Evolutionary conservation across 1,140 invertebrate species (phyloP).

Genomic region (Liolophura sinensis): DNA sequence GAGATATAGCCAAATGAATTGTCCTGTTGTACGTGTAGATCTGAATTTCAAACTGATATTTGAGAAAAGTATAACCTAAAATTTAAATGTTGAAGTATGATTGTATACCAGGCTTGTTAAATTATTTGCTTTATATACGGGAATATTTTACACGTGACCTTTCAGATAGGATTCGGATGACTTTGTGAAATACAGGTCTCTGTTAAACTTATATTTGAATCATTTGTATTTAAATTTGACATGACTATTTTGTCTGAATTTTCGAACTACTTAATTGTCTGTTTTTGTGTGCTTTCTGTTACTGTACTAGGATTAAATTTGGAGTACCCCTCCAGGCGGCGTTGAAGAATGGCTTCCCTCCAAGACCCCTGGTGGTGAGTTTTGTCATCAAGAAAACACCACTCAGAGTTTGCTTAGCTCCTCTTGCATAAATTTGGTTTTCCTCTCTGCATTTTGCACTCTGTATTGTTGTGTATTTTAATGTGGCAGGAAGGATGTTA

Average conservation of each 20-base stretch:
- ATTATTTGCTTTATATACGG: neutral
- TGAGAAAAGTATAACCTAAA: neutral
- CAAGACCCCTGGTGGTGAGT: slow-evolving; percentile 51
- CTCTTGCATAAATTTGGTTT: slow-evolving; percentile 1
- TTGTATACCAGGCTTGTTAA: neutral
- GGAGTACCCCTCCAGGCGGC: slow-evolving; percentile 48
- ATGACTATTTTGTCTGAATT: neutral
- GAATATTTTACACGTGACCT: too few species aligned
- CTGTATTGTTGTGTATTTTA: neutral
- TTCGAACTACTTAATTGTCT: neutral
- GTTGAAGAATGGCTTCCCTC: slow-evolving; percentile 51
- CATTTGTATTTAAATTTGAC: neutral
- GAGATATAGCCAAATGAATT: too few species aligned
- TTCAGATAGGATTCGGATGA: too few species aligned
- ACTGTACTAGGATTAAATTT: slow-evolving; percentile 50
- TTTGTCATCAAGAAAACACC: neutral
- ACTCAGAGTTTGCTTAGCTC: neutral
- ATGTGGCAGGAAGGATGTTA: neutral
- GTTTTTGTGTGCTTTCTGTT: neutral
- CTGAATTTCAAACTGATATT: too few species aligned
- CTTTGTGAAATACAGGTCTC: too few species aligned
- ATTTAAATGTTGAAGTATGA: neutral
- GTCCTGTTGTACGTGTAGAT: too few species aligned
- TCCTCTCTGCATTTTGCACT: neutral
- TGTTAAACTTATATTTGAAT: neutral